Base-by-base conservation (phyloP, 1,140 invertebrate genomes). In the Pogonomyrmex barbatus region DNA sequence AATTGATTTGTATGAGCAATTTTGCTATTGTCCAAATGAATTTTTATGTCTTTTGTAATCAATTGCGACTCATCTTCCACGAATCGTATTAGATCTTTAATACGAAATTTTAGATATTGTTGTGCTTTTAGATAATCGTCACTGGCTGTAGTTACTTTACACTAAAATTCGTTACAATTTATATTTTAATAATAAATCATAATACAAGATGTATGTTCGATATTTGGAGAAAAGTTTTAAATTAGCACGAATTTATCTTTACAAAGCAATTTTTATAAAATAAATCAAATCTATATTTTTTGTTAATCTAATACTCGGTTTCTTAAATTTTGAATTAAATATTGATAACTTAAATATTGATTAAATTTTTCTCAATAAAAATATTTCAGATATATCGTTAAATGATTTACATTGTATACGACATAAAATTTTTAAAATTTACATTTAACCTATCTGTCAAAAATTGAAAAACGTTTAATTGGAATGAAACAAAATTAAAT, bases 81-180 rank as follows among this genome's bases (percentile, higher is more conserved):
- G n/a, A 85, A 54, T 4, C 77, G 63, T 9, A 76, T 14, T 0
- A 92, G 12, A 10, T 52, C 60, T n/a, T 89, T 54, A 0, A 75
- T n/a, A 0, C 17, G 58, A 8, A 47, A n/a, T 45, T 79, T 71
- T 10, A 88, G 2, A 0, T 63, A 36, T 36, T 76, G 50, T 10
- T 70, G 71, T 0, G 54, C 62, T 39, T 77, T 67, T 8, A 62
- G n/a, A 39, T 92, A 92, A 65, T 75, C 47, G 8, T 91, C 88
- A 17, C 42, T 10, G 1, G 71, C 58, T 33, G n/a, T 81, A 30
- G 33, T 86, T 24, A 14, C 36, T n/a, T 78, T 63, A 30, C 87
- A 90, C 89, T 91, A 68, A 36, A 89, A 83, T 62, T 87, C 42
- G 50, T 77, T 30, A 33, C 0, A 1, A 0, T 56, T 76, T 62